A percentile compares a stretch with the other conserved stretches of the same genome.
phyloP scores from a whole-genome alignment of 1,140 invertebrate genomes.

The Hydropsyche tenuis region DNA sequence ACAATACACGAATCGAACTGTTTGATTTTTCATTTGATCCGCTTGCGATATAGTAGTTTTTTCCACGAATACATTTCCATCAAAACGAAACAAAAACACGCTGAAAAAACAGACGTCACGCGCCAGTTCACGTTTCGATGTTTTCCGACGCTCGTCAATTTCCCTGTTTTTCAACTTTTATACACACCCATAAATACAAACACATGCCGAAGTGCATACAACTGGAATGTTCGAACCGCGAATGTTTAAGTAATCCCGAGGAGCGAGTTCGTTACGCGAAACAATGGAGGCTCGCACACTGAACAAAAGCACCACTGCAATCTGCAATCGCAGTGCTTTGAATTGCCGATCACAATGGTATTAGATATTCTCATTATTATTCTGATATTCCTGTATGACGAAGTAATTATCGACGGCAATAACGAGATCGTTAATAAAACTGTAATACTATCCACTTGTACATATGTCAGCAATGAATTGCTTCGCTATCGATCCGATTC shows the following conservation, averaged over 20 bases:
- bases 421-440: not conserved
- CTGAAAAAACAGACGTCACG: not conserved
- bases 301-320: conserved; percentile 16
- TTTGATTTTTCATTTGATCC: no score
- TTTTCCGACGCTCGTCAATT: not conserved
- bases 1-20: no score
- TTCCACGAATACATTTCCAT: no score
- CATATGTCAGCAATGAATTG: not conserved
- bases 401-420: not conserved
- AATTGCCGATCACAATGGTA: conserved; percentile 11
- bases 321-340: not conserved
- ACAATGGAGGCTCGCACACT: not conserved
- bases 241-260: conserved; percentile 17
- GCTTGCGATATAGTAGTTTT: no score
- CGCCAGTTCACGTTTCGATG: not conserved
- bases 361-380: conserved; percentile 17
- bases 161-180: no score
- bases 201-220: no score
- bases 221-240: no score
- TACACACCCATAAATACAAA: no score
- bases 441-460: no score
- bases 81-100: no score
- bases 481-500: not conserved
- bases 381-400: not conserved
- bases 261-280: conserved; percentile 2